Evolutionary conservation across 37 sponge, comb jelly and placozoan species (phyloP).

Genomic region (Haliclona indistincta): DNA sequence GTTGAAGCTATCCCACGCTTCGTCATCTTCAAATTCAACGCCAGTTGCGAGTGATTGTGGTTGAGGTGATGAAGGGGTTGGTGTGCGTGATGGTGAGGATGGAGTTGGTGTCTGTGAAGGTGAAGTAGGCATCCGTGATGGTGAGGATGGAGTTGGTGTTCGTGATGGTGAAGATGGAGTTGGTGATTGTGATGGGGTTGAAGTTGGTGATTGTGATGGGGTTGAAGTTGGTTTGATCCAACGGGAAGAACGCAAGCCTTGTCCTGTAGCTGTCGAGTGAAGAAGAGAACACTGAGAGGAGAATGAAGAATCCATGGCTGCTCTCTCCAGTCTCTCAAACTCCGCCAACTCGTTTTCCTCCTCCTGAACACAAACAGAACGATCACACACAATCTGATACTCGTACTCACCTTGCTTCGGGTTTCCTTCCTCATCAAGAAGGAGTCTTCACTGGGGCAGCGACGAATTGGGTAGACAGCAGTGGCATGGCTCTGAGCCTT

Average conservation of each 20-base stretch:
- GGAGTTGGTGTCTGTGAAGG: too few species aligned
- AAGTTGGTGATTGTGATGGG: too few species aligned
- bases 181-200: too few species aligned
- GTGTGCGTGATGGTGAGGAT: too few species aligned
- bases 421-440: constrained; percentile 52
- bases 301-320: constrained; percentile 42
- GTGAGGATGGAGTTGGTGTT: too few species aligned
- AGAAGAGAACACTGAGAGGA: constrained; percentile 60
- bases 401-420: constrained; percentile 32
- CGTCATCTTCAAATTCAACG: constrained; percentile 76
- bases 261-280: background rate
- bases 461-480: background rate
- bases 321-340: constrained; percentile 79
- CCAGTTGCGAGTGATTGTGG: constrained; percentile 9
- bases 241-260: background rate
- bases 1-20: constrained; percentile 80
- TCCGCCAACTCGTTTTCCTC: constrained; percentile 79
- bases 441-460: constrained; percentile 74
- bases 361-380: constrained; percentile 28
- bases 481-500: background rate
- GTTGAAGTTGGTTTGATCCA: background rate
- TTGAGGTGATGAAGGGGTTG: too few species aligned
- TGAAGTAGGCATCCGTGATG: too few species aligned
- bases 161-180: too few species aligned
- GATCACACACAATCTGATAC: background rate